Base-by-base conservation (phyloP, 2,113 vertebrate genomes). In the Ascaphus truei region DNA sequence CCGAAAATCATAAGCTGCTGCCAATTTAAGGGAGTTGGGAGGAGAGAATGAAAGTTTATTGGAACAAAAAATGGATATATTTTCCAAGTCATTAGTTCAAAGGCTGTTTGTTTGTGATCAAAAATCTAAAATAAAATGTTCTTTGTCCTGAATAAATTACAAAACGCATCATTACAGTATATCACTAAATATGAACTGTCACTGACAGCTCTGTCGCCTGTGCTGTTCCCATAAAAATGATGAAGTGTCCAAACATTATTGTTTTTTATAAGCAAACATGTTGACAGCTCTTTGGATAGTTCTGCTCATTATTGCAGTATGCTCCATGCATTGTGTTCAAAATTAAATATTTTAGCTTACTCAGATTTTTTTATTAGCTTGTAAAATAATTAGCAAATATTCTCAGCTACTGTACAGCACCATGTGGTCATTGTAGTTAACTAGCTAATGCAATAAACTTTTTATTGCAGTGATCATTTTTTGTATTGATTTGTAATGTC, bases 1-100 rank as follows among this genome's bases (percentile, higher is more conserved):
- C 50, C 60, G 31, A 68, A 51, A 68, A 68, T 59, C 31, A 68
- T 47, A 43, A 50, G 55, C 41, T 59, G 31, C 43, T 68, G 66
- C 66, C 55, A 68, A n/a, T 51, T 39, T 55, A 39, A 37, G n/a
- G 22, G 10, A 59, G 55, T 27, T 60, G n/a, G 10, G 30, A 33
- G 23, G 16, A 45, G 43, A 50, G 59, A 50, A 37, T 51, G 23
- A 68, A 59, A 16, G 55, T 29, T 68, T 68, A 37, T 56, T 68
- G 66, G 55, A 68, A 68, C 41, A 59, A 43, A 60, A 37, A 58
- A 50, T 5, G 26, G 10, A 26, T 37, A 25, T 3, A 25, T 47
- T 68, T 68, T 68, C 66, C 55, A 59, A 60, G 25, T 51, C 43
- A 68, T 60, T 60, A 60, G 55, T 50, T 60, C 47, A 34, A 39